Evolutionary conservation across 1,140 invertebrate species (phyloP).

Genomic region (Euschistus heros): DNA sequence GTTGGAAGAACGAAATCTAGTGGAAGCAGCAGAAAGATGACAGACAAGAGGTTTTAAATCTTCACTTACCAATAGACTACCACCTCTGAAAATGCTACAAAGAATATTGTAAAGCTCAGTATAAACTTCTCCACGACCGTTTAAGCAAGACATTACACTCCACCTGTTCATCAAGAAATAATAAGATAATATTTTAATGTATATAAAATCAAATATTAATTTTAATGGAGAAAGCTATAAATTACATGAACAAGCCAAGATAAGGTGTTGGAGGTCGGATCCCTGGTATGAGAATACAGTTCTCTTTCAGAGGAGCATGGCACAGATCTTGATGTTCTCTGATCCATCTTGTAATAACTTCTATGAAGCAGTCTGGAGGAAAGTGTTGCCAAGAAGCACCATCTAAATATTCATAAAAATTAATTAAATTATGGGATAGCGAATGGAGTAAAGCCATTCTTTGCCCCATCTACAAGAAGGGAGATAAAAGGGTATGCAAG

Average conservation of each 20-base stretch:
- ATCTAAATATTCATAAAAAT: background rate
- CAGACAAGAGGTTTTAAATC: background rate
- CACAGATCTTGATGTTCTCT: background rate
- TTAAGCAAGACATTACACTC: constrained; percentile 11
- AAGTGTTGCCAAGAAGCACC: background rate
- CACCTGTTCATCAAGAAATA: background rate
- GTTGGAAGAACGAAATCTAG: background rate
- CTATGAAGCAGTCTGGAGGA: constrained; percentile 6
- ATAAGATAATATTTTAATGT: no score
- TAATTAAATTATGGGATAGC: no score
- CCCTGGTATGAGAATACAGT: background rate
- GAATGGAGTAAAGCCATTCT: no score
- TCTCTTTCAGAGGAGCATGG: background rate
- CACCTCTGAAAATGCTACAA: background rate
- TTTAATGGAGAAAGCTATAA: background rate
- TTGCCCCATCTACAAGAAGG: no score
- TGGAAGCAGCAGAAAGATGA: background rate
- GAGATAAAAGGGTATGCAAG: no score
- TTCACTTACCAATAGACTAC: background rate
- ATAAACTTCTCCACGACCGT: constrained; percentile 5
- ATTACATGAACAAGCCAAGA: constrained; percentile 1
- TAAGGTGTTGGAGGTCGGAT: background rate
- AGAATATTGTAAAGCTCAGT: background rate
- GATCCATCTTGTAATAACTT: constrained; percentile 2
- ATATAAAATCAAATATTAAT: no score